Evolutionary conservation across 2,888 invertebrate genomes (phyloP).

Genomic region (Adelognathus sp.): DNA sequence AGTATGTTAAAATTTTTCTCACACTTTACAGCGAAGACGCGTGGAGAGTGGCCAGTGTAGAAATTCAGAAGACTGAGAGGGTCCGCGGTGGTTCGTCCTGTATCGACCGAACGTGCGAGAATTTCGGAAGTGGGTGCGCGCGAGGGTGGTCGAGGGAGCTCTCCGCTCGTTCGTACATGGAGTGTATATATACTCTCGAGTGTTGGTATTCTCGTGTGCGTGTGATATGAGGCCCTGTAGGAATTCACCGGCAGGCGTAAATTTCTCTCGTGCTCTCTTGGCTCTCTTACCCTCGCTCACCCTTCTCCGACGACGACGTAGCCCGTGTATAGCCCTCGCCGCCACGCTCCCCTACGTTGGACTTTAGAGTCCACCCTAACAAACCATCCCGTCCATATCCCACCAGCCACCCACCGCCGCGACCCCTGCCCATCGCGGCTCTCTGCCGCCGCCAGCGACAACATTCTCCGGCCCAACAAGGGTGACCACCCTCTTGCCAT

Average conservation of each 20-base stretch:
- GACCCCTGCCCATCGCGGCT: slow-evolving; percentile 72
- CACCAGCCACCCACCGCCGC: slow-evolving; percentile 68
- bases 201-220: slow-evolving; percentile 59
- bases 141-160: too few relatives aligned
- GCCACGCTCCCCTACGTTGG: slow-evolving; percentile 75
- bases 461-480: slow-evolving; percentile 78
- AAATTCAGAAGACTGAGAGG: slow-evolving; percentile 26
- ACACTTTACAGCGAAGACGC: slow-evolving; percentile 1
- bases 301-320: slow-evolving; percentile 43
- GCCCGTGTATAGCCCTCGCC: slow-evolving; percentile 37
- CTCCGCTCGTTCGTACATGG: slow-evolving; percentile 35
- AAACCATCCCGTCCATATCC: slow-evolving; percentile 70
- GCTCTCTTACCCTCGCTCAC: slow-evolving; percentile 53
- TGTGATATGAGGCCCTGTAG: slow-evolving; percentile 77
- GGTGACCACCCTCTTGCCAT: slow-evolving; percentile 77
- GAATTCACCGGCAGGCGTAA: slow-evolving; percentile 78
- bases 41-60: slow-evolving; percentile 24
- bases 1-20: slow-evolving; percentile 4
- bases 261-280: slow-evolving; percentile 69
- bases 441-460: slow-evolving; percentile 79
- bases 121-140: slow-evolving; percentile 65
- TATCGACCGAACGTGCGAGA: slow-evolving; percentile 68
- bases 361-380: slow-evolving; percentile 78
- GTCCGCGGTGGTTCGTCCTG: slow-evolving; percentile 51
- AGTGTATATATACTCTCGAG: slow-evolving; percentile 17